Conservation (phyloP, 2,797 vertebrate species). For the Spinus pinus region DNA sequence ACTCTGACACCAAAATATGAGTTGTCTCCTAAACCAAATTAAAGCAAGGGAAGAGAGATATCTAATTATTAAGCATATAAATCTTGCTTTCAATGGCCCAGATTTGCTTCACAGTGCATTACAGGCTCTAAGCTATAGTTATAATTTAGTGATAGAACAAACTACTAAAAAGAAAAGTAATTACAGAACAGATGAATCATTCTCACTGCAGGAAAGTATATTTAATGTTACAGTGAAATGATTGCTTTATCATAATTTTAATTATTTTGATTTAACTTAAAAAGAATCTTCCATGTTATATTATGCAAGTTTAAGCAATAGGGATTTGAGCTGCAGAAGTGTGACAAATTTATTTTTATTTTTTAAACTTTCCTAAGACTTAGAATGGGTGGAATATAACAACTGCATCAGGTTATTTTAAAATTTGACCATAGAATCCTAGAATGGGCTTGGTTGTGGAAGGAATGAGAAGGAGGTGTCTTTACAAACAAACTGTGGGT, state of each 20-base stretch:
- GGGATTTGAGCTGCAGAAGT: background rate
- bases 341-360: background rate
- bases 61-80: background rate
- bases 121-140: background rate
- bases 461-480: background rate
- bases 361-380: background rate
- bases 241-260: background rate
- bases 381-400: background rate
- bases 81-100: background rate
- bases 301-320: background rate
- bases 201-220: background rate
- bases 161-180: background rate
- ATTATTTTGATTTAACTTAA: background rate
- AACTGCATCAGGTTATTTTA: background rate
- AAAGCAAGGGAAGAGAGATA: background rate
- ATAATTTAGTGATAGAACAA: background rate
- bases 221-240: background rate
- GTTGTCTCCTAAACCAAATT: slow-evolving; percentile 9
- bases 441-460: background rate
- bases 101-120: background rate
- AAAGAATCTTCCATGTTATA: background rate
- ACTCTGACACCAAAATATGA: background rate
- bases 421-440: background rate
- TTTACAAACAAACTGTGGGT: background rate
- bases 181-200: background rate